Evolutionary conservation across 1,140 invertebrate species (phyloP).

Genomic region (Capitella teleta): DNA sequence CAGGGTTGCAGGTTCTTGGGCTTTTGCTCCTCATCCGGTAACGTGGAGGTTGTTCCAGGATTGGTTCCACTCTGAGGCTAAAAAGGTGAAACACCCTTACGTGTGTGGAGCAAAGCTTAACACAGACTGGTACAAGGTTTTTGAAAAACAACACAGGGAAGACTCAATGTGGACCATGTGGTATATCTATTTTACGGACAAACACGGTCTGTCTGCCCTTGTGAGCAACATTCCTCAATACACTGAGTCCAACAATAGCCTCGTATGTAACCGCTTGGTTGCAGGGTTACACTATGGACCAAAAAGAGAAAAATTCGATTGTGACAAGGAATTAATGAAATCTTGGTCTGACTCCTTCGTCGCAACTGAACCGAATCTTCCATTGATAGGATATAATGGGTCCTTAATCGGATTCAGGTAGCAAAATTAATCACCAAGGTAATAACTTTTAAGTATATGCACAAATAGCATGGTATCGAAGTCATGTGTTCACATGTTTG

Average conservation of each 20-base stretch:
- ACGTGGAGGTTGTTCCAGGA: conserved; percentile 4
- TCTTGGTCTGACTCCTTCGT: too few relatives aligned
- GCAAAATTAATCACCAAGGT: too few relatives aligned
- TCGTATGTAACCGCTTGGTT: background rate
- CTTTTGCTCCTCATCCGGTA: background rate
- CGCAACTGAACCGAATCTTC: too few relatives aligned
- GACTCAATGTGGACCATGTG: conserved; percentile 7
- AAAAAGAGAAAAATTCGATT: too few relatives aligned
- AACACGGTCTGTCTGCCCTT: background rate
- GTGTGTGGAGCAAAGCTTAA: background rate
- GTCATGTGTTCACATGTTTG: too few relatives aligned
- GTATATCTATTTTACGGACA: conserved; percentile 2
- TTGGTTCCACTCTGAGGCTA: background rate
- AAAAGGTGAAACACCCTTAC: background rate
- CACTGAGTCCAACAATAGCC: background rate
- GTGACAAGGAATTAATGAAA: too few relatives aligned
- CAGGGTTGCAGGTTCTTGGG: conserved; percentile 2
- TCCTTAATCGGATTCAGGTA: too few relatives aligned
- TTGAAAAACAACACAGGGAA: background rate
- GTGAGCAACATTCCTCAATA: background rate
- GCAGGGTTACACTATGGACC: conserved; percentile 6
- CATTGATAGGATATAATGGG: too few relatives aligned
- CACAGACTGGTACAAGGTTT: conserved; percentile 3
- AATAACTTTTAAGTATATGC: too few relatives aligned
- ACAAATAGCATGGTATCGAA: too few relatives aligned